Conservation (phyloP, 2,888 invertebrate species). For the Cephus rjabovi region DNA sequence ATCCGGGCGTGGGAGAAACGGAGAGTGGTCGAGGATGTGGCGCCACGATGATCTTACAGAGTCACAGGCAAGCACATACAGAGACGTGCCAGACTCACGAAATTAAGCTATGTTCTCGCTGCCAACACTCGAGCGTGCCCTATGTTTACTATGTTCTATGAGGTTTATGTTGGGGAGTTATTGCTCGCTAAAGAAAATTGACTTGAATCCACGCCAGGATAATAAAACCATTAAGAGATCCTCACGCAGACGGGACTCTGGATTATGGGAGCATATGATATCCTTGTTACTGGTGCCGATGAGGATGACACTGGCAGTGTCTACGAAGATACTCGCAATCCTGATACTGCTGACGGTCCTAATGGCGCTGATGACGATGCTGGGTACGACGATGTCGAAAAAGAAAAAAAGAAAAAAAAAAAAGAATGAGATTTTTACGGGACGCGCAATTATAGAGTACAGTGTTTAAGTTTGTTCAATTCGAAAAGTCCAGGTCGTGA, state of each 20-base stretch:
- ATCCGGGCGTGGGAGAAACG: constrained; percentile 27
- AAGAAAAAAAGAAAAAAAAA: too few species aligned
- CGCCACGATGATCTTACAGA: too few species aligned
- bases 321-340: neutral
- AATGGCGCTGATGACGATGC: too few species aligned
- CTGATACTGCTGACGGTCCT: neutral
- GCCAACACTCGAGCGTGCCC: constrained; percentile 30
- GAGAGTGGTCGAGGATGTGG: constrained; percentile 22
- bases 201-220: constrained; percentile 63
- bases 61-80: too few species aligned
- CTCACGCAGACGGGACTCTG: constrained; percentile 22
- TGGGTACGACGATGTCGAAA: too few species aligned
- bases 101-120: constrained; percentile 47
- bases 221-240: constrained; percentile 48
- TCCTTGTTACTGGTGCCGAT: neutral
- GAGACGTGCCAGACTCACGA: constrained; percentile 35
- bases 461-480: too few species aligned
- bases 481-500: too few species aligned
- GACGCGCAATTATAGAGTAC: neutral
- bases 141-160: constrained; percentile 1
- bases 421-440: neutral
- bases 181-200: constrained; percentile 61
- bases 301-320: neutral
- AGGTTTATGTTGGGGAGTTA: constrained; percentile 39
- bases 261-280: constrained; percentile 17